Evolutionary conservation across 1,140 invertebrate species (phyloP).

Genomic region (Coelopa frigida): DNA sequence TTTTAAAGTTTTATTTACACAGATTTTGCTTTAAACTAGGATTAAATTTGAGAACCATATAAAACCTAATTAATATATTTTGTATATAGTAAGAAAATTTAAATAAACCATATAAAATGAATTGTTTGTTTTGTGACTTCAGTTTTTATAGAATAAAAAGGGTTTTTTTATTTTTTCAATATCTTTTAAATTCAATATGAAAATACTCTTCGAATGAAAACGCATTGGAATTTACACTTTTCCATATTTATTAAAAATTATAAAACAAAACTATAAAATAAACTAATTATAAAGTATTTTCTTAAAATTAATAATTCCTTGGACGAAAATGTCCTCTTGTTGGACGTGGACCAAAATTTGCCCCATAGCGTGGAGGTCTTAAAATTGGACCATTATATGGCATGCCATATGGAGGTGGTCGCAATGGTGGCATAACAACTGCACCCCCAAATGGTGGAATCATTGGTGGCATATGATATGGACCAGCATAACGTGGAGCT

Average conservation of each 20-base stretch:
- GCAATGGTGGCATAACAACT: slow-evolving; percentile 4
- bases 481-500: background rate
- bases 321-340: background rate
- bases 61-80: background rate
- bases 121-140: background rate
- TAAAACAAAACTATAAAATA: slow-evolving; percentile 2
- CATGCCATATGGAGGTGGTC: background rate
- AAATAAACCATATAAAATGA: background rate
- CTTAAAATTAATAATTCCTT: background rate
- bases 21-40: too few species aligned
- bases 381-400: background rate
- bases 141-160: background rate
- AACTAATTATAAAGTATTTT: background rate
- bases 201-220: background rate
- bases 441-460: too few species aligned
- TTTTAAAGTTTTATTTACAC: too few species aligned
- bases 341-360: background rate
- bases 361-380: background rate
- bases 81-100: background rate
- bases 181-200: background rate
- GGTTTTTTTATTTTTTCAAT: background rate
- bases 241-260: background rate
- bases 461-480: slow-evolving; percentile 1
- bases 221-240: background rate
- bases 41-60: too few species aligned